These are phyloP conservation scores for Glaucomys volans DNA, from an alignment of 2,113 vertebrate species.

Conservation along the genomic window DNA sequence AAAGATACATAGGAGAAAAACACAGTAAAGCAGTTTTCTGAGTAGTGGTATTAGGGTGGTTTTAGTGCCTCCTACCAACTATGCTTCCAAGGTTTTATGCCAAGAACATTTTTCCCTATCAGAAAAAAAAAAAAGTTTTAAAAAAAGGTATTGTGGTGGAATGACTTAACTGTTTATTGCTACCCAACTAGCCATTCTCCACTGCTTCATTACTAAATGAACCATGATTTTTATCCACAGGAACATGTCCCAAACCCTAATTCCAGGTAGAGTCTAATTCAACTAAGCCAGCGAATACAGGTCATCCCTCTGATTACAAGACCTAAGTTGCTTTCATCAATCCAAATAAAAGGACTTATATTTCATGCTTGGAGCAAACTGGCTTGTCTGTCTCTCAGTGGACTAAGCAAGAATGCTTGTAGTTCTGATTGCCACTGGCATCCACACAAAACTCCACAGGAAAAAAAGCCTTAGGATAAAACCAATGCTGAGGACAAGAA, in stretches of 20 bases:
- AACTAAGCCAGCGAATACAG: not conserved
- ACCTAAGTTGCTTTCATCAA: not conserved
- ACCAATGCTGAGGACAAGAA: not conserved
- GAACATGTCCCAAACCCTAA: not conserved
- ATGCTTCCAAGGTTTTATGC: conserved; percentile 25
- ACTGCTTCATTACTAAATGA: conserved; percentile 40
- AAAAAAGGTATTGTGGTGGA: not conserved
- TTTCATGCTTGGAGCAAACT: not conserved
- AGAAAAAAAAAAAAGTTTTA: not conserved
- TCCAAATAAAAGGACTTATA: not conserved
- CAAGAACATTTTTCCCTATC: not conserved
- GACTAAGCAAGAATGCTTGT: not conserved
- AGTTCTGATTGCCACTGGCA: not conserved
- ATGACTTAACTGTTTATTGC: not conserved
- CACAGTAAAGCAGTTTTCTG: not conserved
- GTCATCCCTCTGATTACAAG: not conserved
- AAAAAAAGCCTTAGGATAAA: conserved; percentile 38
- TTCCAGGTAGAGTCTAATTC: not conserved
- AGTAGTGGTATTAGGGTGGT: not conserved
- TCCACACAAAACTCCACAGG: not conserved
- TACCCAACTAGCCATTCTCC: not conserved
- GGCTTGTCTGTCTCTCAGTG: not conserved
- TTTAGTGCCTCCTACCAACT: conserved; percentile 24
- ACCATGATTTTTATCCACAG: conserved; percentile 16
- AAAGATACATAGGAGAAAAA: not conserved